These are phyloP conservation scores for Marmota monax DNA, from an alignment of 2,113 vertebrate genomes.

Conservation along the genomic window DNA sequence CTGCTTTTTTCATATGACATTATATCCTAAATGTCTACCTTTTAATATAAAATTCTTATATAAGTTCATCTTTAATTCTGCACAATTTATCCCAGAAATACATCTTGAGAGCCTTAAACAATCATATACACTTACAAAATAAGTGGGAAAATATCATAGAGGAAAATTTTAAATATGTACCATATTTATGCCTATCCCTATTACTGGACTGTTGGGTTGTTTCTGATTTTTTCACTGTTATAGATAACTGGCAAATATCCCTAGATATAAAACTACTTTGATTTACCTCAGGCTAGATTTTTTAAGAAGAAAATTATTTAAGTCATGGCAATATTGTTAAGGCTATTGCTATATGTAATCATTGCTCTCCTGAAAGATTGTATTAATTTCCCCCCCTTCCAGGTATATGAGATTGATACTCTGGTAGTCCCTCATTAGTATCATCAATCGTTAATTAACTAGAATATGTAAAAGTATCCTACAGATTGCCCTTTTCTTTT, in stretches of 20 bases:
- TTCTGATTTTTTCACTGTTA: slow-evolving; percentile 14
- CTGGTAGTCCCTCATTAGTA: not conserved
- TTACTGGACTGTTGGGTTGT: not conserved
- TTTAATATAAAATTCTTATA: slow-evolving; percentile 8
- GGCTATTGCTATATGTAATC: not conserved
- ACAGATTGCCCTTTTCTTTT: slow-evolving; percentile 11
- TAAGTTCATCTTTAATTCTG: slow-evolving; percentile 3
- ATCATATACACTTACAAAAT: not conserved
- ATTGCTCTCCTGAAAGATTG: slow-evolving; percentile 29
- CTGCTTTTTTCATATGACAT: not conserved
- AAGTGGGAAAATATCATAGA: not conserved
- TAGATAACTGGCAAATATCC: not conserved
- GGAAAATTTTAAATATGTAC: not conserved
- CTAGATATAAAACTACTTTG: slow-evolving; percentile 12
- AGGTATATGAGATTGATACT: not conserved
- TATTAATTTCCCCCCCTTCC: not conserved
- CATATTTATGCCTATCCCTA: not conserved
- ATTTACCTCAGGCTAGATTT: not conserved
- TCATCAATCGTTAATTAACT: not conserved
- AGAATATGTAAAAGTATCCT: not conserved
- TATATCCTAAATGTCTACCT: not conserved
- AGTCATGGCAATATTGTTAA: not conserved
- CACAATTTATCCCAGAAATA: slow-evolving; percentile 15
- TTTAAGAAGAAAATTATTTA: slow-evolving; percentile 48
- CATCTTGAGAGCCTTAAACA: slow-evolving; percentile 33